Evolutionary conservation across 2,797 vertebrate genomes (phyloP).

Genomic region (Enteromius afrohamiltoni): DNA sequence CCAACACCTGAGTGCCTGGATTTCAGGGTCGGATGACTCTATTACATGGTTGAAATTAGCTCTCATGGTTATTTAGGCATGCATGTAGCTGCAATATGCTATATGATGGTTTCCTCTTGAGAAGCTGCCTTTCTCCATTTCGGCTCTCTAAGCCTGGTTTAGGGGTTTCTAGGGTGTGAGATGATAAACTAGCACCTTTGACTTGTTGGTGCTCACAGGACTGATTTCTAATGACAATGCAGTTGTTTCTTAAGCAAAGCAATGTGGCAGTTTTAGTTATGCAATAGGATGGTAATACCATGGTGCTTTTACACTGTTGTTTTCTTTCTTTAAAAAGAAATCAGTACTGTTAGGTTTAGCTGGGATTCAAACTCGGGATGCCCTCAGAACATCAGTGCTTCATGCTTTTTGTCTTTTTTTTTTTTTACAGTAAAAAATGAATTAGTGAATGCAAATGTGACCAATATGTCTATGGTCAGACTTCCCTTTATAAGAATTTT

Average conservation of each 20-base stretch:
- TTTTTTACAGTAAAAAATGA: not conserved
- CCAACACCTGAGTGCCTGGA: slow-evolving; percentile 13
- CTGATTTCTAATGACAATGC: not conserved
- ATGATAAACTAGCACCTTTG: not conserved
- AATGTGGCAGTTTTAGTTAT: slow-evolving; percentile 2
- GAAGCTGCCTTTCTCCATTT: not conserved
- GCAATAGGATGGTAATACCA: not conserved
- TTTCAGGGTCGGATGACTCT: slow-evolving; percentile 6
- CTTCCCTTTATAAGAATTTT: not conserved
- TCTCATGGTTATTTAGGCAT: slow-evolving; percentile 5
- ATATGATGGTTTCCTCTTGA: slow-evolving; percentile 5
- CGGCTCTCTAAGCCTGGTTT: not conserved
- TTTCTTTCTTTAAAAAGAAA: not conserved
- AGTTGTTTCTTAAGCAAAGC: not conserved
- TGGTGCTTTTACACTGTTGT: not conserved
- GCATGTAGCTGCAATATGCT: slow-evolving; percentile 26
- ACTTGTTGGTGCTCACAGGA: not conserved
- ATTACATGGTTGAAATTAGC: not conserved
- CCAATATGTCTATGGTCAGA: not conserved
- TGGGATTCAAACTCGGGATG: not conserved
- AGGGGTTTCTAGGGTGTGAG: not conserved
- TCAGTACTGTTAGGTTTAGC: too few species aligned
- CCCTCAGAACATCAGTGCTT: not conserved
- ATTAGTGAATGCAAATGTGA: not conserved
- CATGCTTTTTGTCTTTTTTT: not conserved